A percentile compares a stretch with the other conserved stretches of the same genome.
Conservation (phyloP, 2,888 invertebrate species). For the Brachyopa scutellaris region DNA sequence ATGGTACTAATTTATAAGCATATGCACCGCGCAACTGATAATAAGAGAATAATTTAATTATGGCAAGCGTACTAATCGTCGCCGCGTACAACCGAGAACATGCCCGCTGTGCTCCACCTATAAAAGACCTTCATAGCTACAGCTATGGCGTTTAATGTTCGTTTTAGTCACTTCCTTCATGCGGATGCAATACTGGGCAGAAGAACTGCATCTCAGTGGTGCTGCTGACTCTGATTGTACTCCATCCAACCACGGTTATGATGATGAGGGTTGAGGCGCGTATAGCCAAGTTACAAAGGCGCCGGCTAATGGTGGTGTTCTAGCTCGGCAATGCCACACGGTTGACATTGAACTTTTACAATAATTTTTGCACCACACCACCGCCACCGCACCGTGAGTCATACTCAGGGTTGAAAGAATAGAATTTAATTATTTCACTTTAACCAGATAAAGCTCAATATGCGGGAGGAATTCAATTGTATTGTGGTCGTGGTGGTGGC, state of each 20-base stretch:
- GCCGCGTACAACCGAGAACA: neutral
- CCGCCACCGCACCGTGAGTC: too few relatives aligned
- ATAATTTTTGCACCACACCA: neutral
- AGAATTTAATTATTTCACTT: constrained; percentile 47
- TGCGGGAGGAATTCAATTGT: constrained; percentile 52
- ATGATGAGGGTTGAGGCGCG: neutral
- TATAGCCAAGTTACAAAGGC: constrained; percentile 15
- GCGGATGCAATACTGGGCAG: neutral
- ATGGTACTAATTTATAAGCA: constrained; percentile 56
- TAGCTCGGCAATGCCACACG: neutral
- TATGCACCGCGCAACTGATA: constrained; percentile 56
- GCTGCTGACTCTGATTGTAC: constrained; percentile 28
- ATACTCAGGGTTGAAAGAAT: constrained; percentile 54
- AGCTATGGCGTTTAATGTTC: constrained; percentile 3
- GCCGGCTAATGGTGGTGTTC: neutral
- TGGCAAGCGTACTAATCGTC: constrained; percentile 42
- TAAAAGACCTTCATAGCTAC: constrained; percentile 35
- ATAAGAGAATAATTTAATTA: constrained; percentile 63
- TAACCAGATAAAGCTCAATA: constrained; percentile 39
- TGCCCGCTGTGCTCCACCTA: neutral
- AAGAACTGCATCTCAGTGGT: constrained; percentile 15
- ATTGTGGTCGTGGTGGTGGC: constrained; percentile 16
- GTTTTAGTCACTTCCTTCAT: constrained; percentile 9
- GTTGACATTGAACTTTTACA: constrained; percentile 61
- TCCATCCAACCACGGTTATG: neutral